These are phyloP conservation scores for Butorides virescens DNA, from an alignment of 2,113 vertebrate genomes.

Conservation along the genomic window DNA sequence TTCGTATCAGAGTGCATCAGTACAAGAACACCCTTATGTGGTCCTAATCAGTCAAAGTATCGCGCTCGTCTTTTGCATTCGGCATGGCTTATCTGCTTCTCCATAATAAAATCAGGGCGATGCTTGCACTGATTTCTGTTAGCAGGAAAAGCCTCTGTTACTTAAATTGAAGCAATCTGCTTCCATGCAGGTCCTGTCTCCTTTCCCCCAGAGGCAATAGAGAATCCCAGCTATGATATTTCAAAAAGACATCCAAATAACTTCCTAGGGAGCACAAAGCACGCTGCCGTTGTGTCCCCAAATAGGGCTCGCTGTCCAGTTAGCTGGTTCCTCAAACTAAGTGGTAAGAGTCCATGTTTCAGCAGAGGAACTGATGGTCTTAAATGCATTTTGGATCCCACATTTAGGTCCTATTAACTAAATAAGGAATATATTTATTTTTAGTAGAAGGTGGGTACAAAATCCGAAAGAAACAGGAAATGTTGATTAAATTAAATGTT, in stretches of 20 bases:
- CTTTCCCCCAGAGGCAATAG: not conserved
- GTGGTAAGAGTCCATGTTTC: not conserved
- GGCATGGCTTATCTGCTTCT: constrained; percentile 10
- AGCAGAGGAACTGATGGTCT: not conserved
- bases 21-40: not conserved
- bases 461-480: constrained; percentile 35
- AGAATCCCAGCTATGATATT: constrained; percentile 12
- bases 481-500: constrained; percentile 29
- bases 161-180: constrained; percentile 26
- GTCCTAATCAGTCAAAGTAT: constrained; percentile 5
- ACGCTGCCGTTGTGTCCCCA: not conserved
- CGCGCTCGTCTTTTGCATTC: not conserved
- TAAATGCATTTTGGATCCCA: not conserved
- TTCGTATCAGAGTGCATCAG: not conserved
- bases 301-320: not conserved
- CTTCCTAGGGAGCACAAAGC: not conserved
- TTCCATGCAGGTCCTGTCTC: not conserved
- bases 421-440: constrained; percentile 12
- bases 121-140: constrained; percentile 1
- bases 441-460: constrained; percentile 20
- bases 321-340: not conserved
- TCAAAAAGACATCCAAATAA: not conserved
- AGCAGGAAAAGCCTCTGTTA: constrained; percentile 2
- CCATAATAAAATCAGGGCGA: constrained; percentile 26
- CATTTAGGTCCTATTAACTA: constrained; percentile 8